Conservation (phyloP, 2,113 vertebrate genomes). For the Apeltes quadracus region DNA sequence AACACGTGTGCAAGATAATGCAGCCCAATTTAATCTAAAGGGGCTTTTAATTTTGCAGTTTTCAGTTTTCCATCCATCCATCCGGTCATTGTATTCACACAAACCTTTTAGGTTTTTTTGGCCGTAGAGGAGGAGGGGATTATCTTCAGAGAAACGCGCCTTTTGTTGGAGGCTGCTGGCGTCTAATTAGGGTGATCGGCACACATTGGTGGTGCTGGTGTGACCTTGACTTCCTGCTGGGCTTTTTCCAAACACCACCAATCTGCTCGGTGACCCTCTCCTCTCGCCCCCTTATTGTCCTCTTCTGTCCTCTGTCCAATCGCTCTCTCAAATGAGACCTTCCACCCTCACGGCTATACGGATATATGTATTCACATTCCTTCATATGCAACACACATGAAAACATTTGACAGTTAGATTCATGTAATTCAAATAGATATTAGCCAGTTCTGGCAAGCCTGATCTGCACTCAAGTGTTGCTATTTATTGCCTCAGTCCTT, state of each 20-base stretch:
- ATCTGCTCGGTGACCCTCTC: slow-evolving; percentile 63
- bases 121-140: slow-evolving; percentile 21
- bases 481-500: slow-evolving; percentile 47
- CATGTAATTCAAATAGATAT: slow-evolving; percentile 27
- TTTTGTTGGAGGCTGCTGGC: slow-evolving; percentile 23
- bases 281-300: slow-evolving; percentile 59
- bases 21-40: not conserved
- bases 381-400: slow-evolving; percentile 21
- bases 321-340: slow-evolving; percentile 30
- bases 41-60: not conserved
- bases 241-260: slow-evolving; percentile 56
- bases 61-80: not conserved
- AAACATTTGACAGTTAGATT: slow-evolving; percentile 27
- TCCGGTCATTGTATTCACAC: too few species aligned
- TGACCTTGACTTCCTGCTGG: slow-evolving; percentile 50
- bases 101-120: slow-evolving; percentile 18
- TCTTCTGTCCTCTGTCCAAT: slow-evolving; percentile 31
- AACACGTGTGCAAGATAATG: not conserved
- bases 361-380: not conserved
- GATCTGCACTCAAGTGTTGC: slow-evolving; percentile 17
- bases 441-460: slow-evolving; percentile 14
- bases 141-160: slow-evolving; percentile 14
- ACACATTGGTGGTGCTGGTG: slow-evolving; percentile 48
- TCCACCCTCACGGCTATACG: slow-evolving; percentile 1
- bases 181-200: slow-evolving; percentile 68